Evolutionary conservation across 2,888 invertebrate species (phyloP), one percentile per base, ranked within the genome.

Genomic region (Philhelius pedissequus): DNA sequence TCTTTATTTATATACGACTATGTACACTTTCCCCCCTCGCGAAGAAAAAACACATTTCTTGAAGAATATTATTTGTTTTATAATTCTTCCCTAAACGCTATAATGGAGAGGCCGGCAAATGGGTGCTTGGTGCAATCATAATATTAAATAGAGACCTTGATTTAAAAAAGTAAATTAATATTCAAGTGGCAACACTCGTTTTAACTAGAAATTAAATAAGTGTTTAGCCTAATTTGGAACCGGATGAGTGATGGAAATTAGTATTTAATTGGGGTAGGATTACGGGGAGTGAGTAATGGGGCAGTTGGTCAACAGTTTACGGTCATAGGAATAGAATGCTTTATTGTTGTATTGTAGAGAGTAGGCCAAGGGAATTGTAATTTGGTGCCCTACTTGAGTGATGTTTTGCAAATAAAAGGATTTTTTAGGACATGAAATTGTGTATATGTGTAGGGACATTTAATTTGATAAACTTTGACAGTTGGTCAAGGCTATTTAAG

Each of bases 141-240:
- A 77, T 30, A 45, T 73, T 78, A 68, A 69, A 69, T 56, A 38
- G 32, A 48, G 74, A 79, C 83, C 83, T 83, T 83, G 74, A 66
- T 52, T 69, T 20, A 30, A 62, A 15, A 60, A 60, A 15, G n/a
- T 69, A 25, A 69, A 68, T 77, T 74, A 69, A 66, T 52, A 70
- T 79, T 74, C 74, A 78, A 83, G 73, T 45, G 70, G 78, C 82
- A 73, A 62, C 64, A 78, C 38, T 74, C 64, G 68, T 64, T 78
- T 70, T 78, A 74, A 70, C 70, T 75, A 83, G 52, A 69, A 79
- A 30, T 83, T 75, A 58, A 74, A 66, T 66, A 56, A 79, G 66
- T 78, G 73, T 69, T n/a, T n/a, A 48, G 73, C 54, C 69, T 78
- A 73, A 77, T 68, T 54, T 69, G n/a, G 11, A 22, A 22, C 11